Conservation (phyloP, 2,113 vertebrate genomes). For the Chaenogobius annularis region DNA sequence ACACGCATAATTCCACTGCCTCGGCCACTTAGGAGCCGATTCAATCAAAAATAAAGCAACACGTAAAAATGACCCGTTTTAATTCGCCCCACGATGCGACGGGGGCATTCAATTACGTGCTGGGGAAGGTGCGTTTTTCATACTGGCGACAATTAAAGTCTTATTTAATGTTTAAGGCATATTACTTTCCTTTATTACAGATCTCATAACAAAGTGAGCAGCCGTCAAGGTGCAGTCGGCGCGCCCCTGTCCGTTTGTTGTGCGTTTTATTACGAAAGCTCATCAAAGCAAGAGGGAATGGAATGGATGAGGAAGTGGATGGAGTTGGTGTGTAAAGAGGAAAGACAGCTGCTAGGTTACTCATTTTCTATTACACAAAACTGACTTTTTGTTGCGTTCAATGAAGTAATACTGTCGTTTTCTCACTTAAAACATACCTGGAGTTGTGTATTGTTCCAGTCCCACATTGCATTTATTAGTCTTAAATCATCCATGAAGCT, state of each 20-base stretch:
- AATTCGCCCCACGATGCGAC: constrained; percentile 70
- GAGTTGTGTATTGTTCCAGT: not conserved
- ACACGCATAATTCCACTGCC: constrained; percentile 77
- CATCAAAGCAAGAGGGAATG: constrained; percentile 62
- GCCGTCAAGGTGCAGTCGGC: constrained; percentile 61
- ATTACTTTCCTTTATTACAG: constrained; percentile 79
- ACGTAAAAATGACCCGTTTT: constrained; percentile 78
- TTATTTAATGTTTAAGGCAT: constrained; percentile 82
- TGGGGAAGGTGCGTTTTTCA: constrained; percentile 70
- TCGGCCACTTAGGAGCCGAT: constrained; percentile 75
- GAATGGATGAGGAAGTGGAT: constrained; percentile 23
- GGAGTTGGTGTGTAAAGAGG: not conserved
- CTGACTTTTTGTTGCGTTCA: not conserved
- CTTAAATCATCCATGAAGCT: too few species aligned
- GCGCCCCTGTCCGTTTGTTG: constrained; percentile 65
- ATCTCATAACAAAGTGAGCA: constrained; percentile 73
- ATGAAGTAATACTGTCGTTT: too few species aligned
- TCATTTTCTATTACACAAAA: not conserved
- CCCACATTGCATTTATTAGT: not conserved
- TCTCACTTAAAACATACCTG: too few species aligned
- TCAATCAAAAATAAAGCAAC: constrained; percentile 82
- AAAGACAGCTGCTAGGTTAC: too few species aligned
- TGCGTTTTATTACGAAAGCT: constrained; percentile 75
- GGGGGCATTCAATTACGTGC: constrained; percentile 78
- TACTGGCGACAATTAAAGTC: constrained; percentile 78